Conservation (phyloP, 2,888 invertebrate species). For the Crepidodera aurea region DNA sequence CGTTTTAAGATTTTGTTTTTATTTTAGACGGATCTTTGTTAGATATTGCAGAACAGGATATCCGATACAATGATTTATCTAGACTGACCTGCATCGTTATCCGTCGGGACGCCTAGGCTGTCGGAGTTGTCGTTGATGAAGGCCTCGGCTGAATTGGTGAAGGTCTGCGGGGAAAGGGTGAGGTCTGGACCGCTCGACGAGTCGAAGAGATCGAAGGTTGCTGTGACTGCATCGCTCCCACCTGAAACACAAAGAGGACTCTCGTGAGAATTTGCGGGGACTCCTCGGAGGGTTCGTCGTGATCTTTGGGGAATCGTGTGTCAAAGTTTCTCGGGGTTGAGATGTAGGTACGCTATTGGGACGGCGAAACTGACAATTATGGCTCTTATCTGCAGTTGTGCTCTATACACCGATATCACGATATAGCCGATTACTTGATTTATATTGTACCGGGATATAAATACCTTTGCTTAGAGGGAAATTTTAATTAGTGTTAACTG, state of each 20-base stretch:
- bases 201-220: constrained; percentile 68
- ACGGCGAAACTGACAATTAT: constrained; percentile 34
- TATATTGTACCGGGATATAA: too few species aligned
- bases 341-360: constrained; percentile 33
- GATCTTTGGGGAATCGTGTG: constrained; percentile 25
- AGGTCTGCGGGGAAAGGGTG: constrained; percentile 70
- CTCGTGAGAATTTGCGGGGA: constrained; percentile 20
- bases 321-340: constrained; percentile 30
- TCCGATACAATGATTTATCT: constrained; percentile 12
- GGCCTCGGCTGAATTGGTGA: constrained; percentile 70
- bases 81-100: constrained; percentile 66
- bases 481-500: too few species aligned
- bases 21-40: neutral
- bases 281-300: constrained; percentile 11
- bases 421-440: neutral
- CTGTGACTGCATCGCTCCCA: constrained; percentile 57
- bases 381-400: constrained; percentile 30
- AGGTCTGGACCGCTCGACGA: constrained; percentile 69
- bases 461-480: too few species aligned
- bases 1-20: too few species aligned
- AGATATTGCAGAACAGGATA: too few species aligned
- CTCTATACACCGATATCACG: constrained; percentile 1
- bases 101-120: constrained; percentile 68
- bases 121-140: constrained; percentile 72
- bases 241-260: constrained; percentile 44